A percentile compares a stretch with the other conserved stretches of the same genome.
phyloP scores from a whole-genome alignment of 2,888 invertebrate species.

The Melitaea athalia region DNA sequence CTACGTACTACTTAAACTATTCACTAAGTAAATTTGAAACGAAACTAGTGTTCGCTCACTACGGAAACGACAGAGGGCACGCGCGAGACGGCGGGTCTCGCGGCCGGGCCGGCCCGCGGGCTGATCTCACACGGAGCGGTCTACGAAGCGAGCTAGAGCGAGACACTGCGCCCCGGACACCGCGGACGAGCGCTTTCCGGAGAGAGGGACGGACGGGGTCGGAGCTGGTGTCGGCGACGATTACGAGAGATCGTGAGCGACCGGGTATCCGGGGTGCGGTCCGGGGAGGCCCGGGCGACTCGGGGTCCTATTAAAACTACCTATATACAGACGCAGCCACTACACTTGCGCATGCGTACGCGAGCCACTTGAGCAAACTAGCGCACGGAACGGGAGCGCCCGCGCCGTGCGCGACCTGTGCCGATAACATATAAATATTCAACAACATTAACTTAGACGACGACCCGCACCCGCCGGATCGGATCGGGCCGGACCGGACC shows the following conservation, averaged over 20 bases:
- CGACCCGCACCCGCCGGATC: slow-evolving; percentile 37
- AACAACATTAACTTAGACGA: slow-evolving; percentile 53
- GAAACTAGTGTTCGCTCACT: slow-evolving; percentile 77
- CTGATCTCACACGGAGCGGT: slow-evolving; percentile 61
- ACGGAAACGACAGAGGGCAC: slow-evolving; percentile 65
- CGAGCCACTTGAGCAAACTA: slow-evolving; percentile 74
- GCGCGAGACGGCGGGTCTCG: slow-evolving; percentile 41
- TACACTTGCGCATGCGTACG: slow-evolving; percentile 66
- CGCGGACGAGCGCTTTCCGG: slow-evolving; percentile 37
- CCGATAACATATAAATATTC: slow-evolving; percentile 56
- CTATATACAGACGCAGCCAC: slow-evolving; percentile 75
- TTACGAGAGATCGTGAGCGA: slow-evolving; percentile 22
- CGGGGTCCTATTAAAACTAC: slow-evolving; percentile 64
- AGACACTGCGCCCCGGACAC: slow-evolving; percentile 49
- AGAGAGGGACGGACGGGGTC: slow-evolving; percentile 52
- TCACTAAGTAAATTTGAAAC: slow-evolving; percentile 75
- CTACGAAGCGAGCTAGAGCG: slow-evolving; percentile 63
- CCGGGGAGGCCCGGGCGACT: slow-evolving; percentile 42
- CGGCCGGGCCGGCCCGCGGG: slow-evolving; percentile 42
- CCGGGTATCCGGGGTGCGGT: slow-evolving; percentile 22
- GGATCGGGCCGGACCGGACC: slow-evolving; percentile 40
- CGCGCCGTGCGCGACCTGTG: slow-evolving; percentile 44
- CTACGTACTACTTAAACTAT: slow-evolving; percentile 78
- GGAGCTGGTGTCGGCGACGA: slow-evolving; percentile 26
- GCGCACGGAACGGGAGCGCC: slow-evolving; percentile 44